Conservation (phyloP, 2,888 invertebrate species). For the Tortricodes alternella region DNA sequence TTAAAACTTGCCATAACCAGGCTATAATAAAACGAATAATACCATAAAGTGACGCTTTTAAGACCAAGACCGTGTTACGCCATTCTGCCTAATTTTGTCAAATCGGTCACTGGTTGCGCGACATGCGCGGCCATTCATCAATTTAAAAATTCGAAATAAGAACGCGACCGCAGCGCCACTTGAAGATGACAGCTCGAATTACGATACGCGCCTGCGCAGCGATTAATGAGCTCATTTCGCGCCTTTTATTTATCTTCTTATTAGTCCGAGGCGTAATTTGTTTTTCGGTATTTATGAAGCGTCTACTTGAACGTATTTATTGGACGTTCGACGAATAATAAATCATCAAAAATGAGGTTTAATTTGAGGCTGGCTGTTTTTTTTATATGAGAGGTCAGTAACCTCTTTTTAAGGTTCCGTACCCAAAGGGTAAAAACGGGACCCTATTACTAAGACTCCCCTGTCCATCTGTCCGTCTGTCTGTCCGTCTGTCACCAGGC, state of each 20-base stretch:
- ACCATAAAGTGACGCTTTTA: not conserved
- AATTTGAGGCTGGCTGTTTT: not conserved
- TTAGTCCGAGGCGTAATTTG: not conserved
- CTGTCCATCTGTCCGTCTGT: too few relatives aligned
- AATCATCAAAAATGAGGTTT: not conserved
- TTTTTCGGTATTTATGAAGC: not conserved
- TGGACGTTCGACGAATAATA: conserved; percentile 2
- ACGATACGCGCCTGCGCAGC: conserved; percentile 55
- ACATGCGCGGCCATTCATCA: conserved; percentile 48
- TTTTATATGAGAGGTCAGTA: too few relatives aligned
- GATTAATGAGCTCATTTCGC: conserved; percentile 76
- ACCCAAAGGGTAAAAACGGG: too few relatives aligned
- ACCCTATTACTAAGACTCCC: too few relatives aligned
- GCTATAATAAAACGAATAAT: too few relatives aligned
- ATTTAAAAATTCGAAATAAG: conserved; percentile 47
- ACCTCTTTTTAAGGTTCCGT: too few relatives aligned
- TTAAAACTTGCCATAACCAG: too few relatives aligned
- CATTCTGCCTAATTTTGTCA: conserved; percentile 46
- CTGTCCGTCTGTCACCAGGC: too few relatives aligned
- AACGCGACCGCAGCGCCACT: conserved; percentile 52
- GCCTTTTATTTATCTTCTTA: conserved; percentile 65
- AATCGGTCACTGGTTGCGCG: conserved; percentile 35
- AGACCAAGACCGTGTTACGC: conserved; percentile 36
- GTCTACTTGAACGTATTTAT: conserved; percentile 1
- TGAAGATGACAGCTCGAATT: conserved; percentile 68